Conservation (phyloP, 2,113 vertebrate species). For the Gallinago paraguaiae region DNA sequence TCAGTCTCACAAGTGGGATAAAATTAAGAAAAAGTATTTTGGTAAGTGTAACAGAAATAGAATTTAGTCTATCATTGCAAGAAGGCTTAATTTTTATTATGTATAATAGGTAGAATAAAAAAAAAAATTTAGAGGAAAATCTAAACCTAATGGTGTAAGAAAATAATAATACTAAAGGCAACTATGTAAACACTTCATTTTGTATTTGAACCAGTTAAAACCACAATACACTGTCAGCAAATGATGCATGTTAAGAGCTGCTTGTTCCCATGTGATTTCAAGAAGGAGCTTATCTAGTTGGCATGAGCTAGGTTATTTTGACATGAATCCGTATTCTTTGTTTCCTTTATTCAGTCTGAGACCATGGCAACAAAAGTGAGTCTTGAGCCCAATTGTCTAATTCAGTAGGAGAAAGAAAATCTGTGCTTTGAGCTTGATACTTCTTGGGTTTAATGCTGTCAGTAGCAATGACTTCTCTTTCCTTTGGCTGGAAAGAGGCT, state of each 20-base stretch:
- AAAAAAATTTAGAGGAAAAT: background rate
- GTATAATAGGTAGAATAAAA: background rate
- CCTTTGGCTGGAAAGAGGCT: background rate
- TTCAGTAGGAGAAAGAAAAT: background rate
- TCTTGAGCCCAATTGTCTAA: background rate
- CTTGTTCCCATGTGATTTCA: background rate
- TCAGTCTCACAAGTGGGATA: background rate
- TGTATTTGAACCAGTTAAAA: background rate
- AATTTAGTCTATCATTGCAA: background rate
- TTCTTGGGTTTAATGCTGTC: background rate
- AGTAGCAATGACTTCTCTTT: background rate
- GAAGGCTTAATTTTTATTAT: background rate
- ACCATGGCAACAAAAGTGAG: background rate
- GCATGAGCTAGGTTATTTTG: background rate
- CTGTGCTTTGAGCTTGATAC: background rate
- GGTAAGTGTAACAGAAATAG: background rate
- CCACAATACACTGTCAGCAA: background rate
- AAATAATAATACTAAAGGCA: background rate
- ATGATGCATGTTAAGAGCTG: background rate
- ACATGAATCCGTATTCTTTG: constrained; percentile 4
- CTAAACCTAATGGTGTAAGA: background rate
- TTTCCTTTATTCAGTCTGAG: background rate
- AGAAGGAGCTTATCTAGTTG: background rate
- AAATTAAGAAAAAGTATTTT: background rate
- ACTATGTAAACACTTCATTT: background rate